These are phyloP conservation scores for Zygogramma bicolorata DNA, from an alignment of 2,888 invertebrate species.

Conservation along the genomic window DNA sequence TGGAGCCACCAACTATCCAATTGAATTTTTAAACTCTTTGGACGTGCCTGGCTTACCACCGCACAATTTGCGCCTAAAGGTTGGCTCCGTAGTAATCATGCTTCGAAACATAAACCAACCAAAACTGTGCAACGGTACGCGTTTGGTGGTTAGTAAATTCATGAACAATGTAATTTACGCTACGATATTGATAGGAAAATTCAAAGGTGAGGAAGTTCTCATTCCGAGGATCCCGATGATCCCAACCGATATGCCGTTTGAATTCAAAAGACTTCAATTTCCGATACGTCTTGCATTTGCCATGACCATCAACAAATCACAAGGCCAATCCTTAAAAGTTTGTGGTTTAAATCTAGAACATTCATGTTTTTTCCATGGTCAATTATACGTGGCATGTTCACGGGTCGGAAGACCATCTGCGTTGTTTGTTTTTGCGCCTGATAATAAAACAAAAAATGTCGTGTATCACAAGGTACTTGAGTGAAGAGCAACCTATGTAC, in stretches of 20 bases:
- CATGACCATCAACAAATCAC: constrained; percentile 57
- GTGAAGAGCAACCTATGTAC: too few species aligned
- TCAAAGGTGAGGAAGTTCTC: constrained; percentile 44
- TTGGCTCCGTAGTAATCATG: constrained; percentile 26
- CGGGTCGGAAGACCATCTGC: constrained; percentile 18
- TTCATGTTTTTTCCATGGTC: constrained; percentile 59
- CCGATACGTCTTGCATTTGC: constrained; percentile 42
- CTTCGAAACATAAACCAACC: constrained; percentile 27
- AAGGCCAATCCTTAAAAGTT: constrained; percentile 49
- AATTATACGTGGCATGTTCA: constrained; percentile 56
- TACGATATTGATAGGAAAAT: constrained; percentile 29
- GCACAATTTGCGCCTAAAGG: constrained; percentile 40
- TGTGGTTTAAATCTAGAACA: constrained; percentile 57
- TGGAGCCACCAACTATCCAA: constrained; percentile 44
- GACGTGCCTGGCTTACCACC: constrained; percentile 33
- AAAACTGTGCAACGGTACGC: constrained; percentile 26
- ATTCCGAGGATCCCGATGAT: constrained; percentile 60
- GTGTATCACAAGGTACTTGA: too few species aligned
- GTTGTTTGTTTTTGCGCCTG: too few species aligned
- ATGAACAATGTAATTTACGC: constrained; percentile 21
- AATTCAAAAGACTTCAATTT: constrained; percentile 23
- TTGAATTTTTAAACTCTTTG: constrained; percentile 33
- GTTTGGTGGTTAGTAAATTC: constrained; percentile 21
- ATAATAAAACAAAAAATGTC: too few species aligned
- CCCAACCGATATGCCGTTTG: constrained; percentile 49